phyloP scores from a whole-genome alignment of 2,888 invertebrate genomes.

The Crematogaster levior region DNA sequence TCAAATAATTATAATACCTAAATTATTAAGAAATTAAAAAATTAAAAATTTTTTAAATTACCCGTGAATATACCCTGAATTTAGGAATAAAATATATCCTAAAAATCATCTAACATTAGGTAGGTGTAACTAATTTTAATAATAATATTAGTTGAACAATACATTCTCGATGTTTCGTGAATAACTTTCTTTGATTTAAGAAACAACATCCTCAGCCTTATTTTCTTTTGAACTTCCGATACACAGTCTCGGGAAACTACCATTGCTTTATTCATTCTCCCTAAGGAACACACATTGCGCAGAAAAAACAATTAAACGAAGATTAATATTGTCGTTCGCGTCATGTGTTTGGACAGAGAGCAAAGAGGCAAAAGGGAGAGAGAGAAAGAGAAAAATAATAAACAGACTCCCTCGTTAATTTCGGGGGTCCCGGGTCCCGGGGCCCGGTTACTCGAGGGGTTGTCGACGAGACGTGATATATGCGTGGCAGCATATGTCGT shows the following conservation, averaged over 20 bases:
- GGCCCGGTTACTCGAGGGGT: constrained; percentile 72
- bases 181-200: not conserved
- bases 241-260: not conserved
- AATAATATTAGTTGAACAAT: not conserved
- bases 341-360: constrained; percentile 72
- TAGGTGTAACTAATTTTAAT: not conserved
- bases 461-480: constrained; percentile 78
- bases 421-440: constrained; percentile 74
- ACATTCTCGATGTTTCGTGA: not conserved
- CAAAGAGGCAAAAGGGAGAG: constrained; percentile 30
- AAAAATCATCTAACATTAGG: not conserved
- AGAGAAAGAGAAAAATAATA: constrained; percentile 78
- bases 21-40: not conserved
- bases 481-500: constrained; percentile 74
- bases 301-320: constrained; percentile 60
- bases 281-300: not conserved
- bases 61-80: not conserved
- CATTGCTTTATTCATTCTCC: constrained; percentile 12
- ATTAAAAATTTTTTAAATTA: too few relatives aligned
- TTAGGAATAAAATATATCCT: not conserved
- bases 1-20: not conserved
- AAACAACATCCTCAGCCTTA: not conserved
- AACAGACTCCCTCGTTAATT: constrained; percentile 81
- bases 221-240: not conserved
- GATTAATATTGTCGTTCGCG: constrained; percentile 58